phyloP scores from a whole-genome alignment of 30 jellyfish, hydroid and myxozoan genomes.

The Aurelia coerulea region DNA sequence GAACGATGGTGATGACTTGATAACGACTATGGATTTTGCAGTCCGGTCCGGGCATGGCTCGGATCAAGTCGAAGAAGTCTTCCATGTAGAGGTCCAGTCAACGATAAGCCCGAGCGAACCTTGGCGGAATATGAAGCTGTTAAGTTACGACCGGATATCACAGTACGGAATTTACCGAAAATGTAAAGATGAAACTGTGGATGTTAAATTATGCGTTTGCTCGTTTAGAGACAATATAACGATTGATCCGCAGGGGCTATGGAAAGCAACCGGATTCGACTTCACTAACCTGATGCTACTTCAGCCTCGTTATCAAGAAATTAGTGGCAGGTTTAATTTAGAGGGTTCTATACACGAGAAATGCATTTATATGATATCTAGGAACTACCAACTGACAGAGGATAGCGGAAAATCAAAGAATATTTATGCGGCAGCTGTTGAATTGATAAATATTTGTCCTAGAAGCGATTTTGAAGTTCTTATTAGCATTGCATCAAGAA shows the following conservation, averaged over 20 bases:
- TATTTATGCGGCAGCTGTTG: conserved; percentile 18
- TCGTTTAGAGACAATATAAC: conserved; percentile 28
- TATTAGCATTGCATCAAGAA: not conserved
- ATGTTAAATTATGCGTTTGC: conserved; percentile 83
- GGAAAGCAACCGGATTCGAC: conserved; percentile 2
- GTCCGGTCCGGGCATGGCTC: conserved; percentile 74
- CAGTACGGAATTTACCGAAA: conserved; percentile 80
- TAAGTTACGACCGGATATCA: conserved; percentile 81
- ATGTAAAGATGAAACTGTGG: conserved; percentile 78
- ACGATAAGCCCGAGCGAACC: conserved; percentile 10
- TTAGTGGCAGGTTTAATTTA: not conserved
- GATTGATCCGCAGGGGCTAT: not conserved
- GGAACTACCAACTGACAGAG: not conserved
- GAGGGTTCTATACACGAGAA: not conserved
- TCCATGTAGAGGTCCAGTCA: conserved; percentile 78
- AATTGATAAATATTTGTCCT: conserved; percentile 30
- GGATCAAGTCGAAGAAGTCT: conserved; percentile 60
- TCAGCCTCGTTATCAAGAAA: conserved; percentile 9
- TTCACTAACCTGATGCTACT: not conserved
- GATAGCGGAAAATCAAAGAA: not conserved
- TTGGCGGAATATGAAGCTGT: conserved; percentile 53
- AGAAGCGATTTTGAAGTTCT: not conserved
- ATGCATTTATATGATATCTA: conserved; percentile 9
- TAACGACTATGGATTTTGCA: conserved; percentile 73
- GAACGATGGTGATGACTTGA: conserved; percentile 51